Conservation (phyloP, 2,797 vertebrate species). For the Parotocinclus haroldoi region DNA sequence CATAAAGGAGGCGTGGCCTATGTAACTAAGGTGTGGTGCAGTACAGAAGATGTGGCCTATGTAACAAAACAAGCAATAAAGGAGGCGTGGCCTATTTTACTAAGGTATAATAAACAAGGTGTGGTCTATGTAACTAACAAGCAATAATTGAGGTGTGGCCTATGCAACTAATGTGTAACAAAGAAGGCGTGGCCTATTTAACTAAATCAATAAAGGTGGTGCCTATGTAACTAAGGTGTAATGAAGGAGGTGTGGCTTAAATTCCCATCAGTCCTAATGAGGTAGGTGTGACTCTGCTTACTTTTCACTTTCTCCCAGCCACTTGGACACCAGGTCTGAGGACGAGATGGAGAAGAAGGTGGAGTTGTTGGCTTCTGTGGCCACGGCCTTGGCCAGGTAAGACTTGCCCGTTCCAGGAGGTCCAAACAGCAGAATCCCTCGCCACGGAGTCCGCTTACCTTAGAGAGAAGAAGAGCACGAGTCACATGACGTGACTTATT, state of each 20-base stretch:
- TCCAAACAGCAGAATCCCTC: conserved; percentile 94
- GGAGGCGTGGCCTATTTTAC: not conserved
- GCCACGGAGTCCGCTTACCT: conserved; percentile 98
- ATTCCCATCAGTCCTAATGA: no score
- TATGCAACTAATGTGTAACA: no score
- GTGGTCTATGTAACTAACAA: not conserved
- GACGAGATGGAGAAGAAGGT: conserved; percentile 98
- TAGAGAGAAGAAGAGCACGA: not conserved
- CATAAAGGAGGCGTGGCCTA: no score
- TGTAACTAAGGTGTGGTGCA: no score
- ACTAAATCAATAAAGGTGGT: no score
- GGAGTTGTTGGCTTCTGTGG: conserved; percentile 97
- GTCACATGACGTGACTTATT: no score
- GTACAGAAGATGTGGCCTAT: no score
- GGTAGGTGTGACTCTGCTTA: not conserved
- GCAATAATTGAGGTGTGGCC: no score
- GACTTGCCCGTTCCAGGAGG: conserved; percentile 98
- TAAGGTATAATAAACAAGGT: not conserved
- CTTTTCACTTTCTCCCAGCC: conserved; percentile 98
- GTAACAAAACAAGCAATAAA: no score
- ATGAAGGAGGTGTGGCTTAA: not conserved
- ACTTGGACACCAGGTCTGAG: conserved; percentile 97
- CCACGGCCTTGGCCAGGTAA: conserved; percentile 97
- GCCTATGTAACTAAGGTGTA: not conserved
- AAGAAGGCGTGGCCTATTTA: conserved; percentile 3